phyloP scores from a whole-genome alignment of 2,113 vertebrate genomes.

The Candoia aspera region DNA sequence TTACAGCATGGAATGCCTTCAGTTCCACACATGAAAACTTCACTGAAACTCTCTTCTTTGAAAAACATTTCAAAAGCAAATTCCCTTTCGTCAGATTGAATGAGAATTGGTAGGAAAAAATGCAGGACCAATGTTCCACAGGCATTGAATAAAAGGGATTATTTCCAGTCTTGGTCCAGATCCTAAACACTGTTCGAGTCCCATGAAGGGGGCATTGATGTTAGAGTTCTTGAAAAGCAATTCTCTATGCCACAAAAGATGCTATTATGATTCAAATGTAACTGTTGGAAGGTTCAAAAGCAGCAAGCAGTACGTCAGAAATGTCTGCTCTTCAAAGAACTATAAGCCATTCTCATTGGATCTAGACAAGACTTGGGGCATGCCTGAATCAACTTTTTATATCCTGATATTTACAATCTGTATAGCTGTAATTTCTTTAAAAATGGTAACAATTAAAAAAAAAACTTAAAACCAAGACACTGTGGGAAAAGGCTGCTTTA shows the following conservation, averaged over 20 bases:
- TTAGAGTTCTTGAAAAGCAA: neutral
- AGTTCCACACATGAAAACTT: neutral
- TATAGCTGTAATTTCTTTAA: neutral
- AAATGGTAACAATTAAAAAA: neutral
- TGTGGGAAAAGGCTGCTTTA: accelerated
- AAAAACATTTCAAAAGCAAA: neutral
- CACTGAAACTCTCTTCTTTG: neutral
- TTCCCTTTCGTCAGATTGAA: neutral
- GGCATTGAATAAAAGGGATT: neutral
- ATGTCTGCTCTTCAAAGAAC: neutral
- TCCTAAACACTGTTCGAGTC: neutral
- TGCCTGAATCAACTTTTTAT: neutral
- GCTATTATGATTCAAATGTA: neutral
- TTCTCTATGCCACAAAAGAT: neutral
- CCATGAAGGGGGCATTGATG: neutral
- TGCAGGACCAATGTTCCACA: neutral
- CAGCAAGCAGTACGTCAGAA: neutral
- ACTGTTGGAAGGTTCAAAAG: neutral
- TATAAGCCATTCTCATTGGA: neutral
- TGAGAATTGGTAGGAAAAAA: neutral
- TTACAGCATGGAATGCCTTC: neutral
- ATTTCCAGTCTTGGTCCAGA: neutral
- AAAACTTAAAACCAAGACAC: neutral
- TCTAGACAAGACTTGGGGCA: neutral
- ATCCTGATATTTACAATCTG: neutral